A percentile compares a stretch with the other conserved stretches of the same genome.
phyloP scores from a whole-genome alignment of 1,140 invertebrate species.

The Gonatopus flavifemur region DNA sequence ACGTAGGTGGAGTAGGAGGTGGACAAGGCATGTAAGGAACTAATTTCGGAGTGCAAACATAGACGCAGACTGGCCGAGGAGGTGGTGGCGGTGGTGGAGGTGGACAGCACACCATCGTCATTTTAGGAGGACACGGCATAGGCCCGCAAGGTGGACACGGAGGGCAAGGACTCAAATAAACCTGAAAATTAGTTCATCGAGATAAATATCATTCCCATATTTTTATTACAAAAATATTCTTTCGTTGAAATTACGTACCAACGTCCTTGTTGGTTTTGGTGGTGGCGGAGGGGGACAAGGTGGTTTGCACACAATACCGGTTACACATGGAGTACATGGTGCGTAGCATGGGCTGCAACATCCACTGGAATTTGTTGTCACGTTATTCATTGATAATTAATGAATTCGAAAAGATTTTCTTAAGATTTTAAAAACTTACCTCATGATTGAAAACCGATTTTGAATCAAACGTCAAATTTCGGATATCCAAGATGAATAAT shows the following conservation, averaged over 20 bases:
- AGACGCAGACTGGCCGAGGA: constrained; percentile 5
- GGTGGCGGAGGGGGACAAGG: constrained; percentile 12
- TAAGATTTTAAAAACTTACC: too few relatives aligned
- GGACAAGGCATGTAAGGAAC: constrained; percentile 28
- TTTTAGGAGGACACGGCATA: constrained; percentile 30
- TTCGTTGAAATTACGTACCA: constrained; percentile 15
- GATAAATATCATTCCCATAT: background rate
- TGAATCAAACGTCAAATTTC: too few relatives aligned
- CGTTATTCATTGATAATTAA: too few relatives aligned
- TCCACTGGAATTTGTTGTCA: too few relatives aligned
- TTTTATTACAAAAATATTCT: background rate
- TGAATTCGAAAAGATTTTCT: too few relatives aligned
- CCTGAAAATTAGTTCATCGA: constrained; percentile 10
- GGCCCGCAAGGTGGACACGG: constrained; percentile 24
- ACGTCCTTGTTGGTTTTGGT: constrained; percentile 19
- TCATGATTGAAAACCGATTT: too few relatives aligned
- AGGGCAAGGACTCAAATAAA: constrained; percentile 31
- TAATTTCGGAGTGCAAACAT: constrained; percentile 22
- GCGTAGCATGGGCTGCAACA: too few relatives aligned
- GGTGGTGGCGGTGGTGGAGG: constrained; percentile 12
- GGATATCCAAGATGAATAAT: too few relatives aligned
- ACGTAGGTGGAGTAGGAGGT: constrained; percentile 21
- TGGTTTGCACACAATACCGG: constrained; percentile 10
- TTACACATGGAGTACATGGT: constrained; percentile 4
- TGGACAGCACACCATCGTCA: constrained; percentile 22